These are phyloP conservation scores for Sympetrum striolatum DNA, from an alignment of 2,888 invertebrate species.

Conservation along the genomic window DNA sequence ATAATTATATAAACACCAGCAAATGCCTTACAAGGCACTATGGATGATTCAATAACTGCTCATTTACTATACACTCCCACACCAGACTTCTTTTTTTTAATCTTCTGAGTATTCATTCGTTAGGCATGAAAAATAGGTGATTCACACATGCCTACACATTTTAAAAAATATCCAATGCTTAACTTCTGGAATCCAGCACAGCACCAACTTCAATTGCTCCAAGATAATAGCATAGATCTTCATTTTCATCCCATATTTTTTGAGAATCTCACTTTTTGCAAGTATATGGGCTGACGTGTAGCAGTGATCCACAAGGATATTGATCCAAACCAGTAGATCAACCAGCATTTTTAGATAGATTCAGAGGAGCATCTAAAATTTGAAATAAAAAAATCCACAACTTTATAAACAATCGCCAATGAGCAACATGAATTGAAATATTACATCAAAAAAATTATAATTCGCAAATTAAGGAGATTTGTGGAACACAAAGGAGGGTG, in stretches of 20 bases:
- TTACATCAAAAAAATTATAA: no score
- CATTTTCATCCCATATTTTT: neutral
- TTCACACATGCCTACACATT: constrained; percentile 29
- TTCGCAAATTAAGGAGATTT: no score
- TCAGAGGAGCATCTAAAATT: constrained; percentile 83
- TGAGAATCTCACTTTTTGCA: constrained; percentile 36
- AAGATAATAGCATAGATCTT: neutral
- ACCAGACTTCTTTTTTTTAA: constrained; percentile 13
- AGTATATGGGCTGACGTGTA: constrained; percentile 2
- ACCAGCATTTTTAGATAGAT: constrained; percentile 83
- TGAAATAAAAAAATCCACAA: constrained; percentile 48
- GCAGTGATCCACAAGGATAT: constrained; percentile 12
- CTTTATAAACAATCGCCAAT: neutral
- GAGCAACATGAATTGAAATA: no score
- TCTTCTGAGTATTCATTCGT: constrained; percentile 39
- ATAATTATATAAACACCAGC: constrained; percentile 40
- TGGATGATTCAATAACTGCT: constrained; percentile 38
- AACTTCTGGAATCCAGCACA: constrained; percentile 33
- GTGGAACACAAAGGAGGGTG: no score
- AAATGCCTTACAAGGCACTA: constrained; percentile 37
- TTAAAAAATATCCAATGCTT: constrained; percentile 43
- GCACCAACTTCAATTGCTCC: constrained; percentile 34
- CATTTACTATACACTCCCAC: constrained; percentile 24
- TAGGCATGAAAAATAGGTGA: constrained; percentile 32
- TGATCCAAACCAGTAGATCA: constrained; percentile 54